These are phyloP conservation scores for Semnopithecus entellus DNA, from an alignment of 2,113 vertebrate genomes.

Conservation along the genomic window DNA sequence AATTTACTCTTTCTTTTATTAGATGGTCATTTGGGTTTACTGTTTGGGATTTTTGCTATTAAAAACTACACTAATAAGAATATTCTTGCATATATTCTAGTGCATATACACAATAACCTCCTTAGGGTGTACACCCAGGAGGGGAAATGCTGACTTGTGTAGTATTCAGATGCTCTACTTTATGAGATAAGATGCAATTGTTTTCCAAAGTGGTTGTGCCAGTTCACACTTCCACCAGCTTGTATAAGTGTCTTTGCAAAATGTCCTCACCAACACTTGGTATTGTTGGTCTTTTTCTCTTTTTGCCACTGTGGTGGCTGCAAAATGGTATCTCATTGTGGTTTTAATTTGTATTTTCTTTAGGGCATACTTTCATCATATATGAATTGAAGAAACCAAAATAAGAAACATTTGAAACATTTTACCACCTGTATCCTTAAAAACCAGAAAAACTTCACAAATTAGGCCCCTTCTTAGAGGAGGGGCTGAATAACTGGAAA, in stretches of 20 bases:
- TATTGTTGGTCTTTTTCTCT: not conserved
- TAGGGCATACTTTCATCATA: not conserved
- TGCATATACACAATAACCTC: not conserved
- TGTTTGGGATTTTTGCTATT: not conserved
- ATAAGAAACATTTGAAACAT: not conserved
- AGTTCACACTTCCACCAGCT: not conserved
- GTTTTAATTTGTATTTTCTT: conserved; percentile 40
- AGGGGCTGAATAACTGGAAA: not conserved
- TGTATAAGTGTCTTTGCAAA: not conserved
- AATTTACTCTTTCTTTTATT: not conserved
- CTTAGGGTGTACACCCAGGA: not conserved
- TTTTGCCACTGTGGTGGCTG: not conserved
- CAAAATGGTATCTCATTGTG: not conserved
- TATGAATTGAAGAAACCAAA: conserved; percentile 17
- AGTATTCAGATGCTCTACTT: not conserved
- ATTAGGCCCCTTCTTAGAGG: not conserved
- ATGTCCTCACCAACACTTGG: not conserved
- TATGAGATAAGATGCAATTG: not conserved
- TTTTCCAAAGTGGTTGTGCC: not conserved
- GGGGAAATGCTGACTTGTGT: not conserved
- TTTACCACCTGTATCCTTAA: not conserved
- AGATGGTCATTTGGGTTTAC: not conserved
- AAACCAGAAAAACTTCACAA: not conserved
- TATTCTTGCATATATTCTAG: not conserved
- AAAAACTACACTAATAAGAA: not conserved